A percentile compares a stretch with the other conserved stretches of the same genome.
Evolutionary conservation across 1,140 invertebrate species (phyloP).

Genomic region (Aricia agestis): DNA sequence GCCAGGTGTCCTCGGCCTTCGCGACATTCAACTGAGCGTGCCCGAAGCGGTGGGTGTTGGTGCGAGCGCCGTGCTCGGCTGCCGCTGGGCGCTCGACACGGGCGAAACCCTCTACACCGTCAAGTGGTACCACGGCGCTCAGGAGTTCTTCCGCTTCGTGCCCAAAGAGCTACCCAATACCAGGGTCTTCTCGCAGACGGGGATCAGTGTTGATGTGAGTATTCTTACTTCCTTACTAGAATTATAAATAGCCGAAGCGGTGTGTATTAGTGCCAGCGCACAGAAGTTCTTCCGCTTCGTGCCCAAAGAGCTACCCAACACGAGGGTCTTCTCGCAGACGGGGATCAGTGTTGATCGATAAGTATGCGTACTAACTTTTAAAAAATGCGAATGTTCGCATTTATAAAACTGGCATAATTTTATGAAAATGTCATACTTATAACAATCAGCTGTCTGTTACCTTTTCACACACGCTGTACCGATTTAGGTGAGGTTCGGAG

Average conservation of each 20-base stretch:
- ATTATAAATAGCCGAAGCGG: too few relatives aligned
- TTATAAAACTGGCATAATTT: too few relatives aligned
- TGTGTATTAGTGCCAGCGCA: constrained; percentile 27
- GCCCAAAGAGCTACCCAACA: constrained; percentile 84
- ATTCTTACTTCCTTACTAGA: background rate
- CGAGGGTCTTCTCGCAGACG: constrained; percentile 79
- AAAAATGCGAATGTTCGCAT: too few relatives aligned
- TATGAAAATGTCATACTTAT: too few relatives aligned
- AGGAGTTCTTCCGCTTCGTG: constrained; percentile 86
- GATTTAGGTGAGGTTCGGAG: too few relatives aligned
- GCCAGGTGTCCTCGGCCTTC: constrained; percentile 76
- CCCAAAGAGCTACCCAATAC: constrained; percentile 84
- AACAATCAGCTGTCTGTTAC: too few relatives aligned
- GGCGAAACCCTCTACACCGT: constrained; percentile 85
- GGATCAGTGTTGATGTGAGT: constrained; percentile 85
- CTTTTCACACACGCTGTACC: too few relatives aligned
- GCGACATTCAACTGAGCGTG: constrained; percentile 78
- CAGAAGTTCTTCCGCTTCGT: constrained; percentile 86
- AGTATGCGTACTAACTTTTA: too few relatives aligned
- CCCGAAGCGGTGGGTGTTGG: constrained; percentile 81
- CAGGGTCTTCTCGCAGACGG: constrained; percentile 79
- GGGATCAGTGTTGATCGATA: constrained; percentile 82
- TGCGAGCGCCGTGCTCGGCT: constrained; percentile 78
- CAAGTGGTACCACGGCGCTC: constrained; percentile 89
- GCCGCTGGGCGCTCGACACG: constrained; percentile 79